Base-by-base conservation (phyloP, 2,113 vertebrate genomes). In the Otus sunia region DNA sequence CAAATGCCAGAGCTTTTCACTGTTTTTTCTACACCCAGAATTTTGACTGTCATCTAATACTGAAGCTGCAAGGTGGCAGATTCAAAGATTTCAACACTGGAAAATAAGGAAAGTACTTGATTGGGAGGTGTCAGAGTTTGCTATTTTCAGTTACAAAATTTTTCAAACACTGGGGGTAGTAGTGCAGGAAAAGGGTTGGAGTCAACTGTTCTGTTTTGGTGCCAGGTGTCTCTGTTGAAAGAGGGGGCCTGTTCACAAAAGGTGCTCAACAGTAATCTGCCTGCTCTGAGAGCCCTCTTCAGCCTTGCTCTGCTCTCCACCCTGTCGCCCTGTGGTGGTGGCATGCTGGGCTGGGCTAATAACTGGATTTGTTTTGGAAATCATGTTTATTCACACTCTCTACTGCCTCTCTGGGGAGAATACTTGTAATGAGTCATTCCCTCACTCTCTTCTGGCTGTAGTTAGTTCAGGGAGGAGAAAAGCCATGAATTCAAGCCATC, bases 261-360 rank as follows among this genome's bases (percentile, higher is more conserved):
- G 18, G 4, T 5, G 14, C 41, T 30, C 36, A 39, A 9, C 10
- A 22, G 63, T 47, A n/a, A 41, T 9, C 27, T 36, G 4, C 4
- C 47, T 50, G 37, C 63, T 21, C 71, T 56, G 20, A 25, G n/a
- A 58, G 55, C 34, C 9, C 10, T 32, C 23, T 43, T n/a, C 19
- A 37, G 76, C 58, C 34, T 63, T 27, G 6, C 36, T 63, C 34
- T 47, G 55, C 74, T 55, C 27, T 15, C 63, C 16, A 15, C 18
- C 7, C 0, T 0, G 2, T 15, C 19, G 34, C 53, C 22, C 32
- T 50, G 81, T 8, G 15, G 82, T 39, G 58, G 8, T n/a, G 32
- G 45, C 8, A 30, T 11, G 39, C 19, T 37, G 20, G 34, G 23
- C 53, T 73, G 68, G 27, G 55, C 66, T 86, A 36, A 36, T n/a